Evolutionary conservation across 2,113 vertebrate species (phyloP).

Genomic region (Ursus arctos): DNA sequence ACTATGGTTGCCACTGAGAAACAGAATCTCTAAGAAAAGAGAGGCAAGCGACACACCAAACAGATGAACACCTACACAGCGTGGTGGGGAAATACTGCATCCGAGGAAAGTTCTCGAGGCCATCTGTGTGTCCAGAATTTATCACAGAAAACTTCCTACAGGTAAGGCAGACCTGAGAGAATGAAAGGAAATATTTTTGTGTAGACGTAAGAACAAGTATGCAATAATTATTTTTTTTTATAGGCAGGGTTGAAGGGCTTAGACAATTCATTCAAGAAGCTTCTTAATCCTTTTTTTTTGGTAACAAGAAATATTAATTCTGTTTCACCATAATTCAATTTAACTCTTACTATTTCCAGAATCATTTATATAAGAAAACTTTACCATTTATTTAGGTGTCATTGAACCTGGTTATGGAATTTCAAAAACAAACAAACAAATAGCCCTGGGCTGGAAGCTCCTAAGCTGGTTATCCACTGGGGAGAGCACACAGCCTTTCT

Average conservation of each 20-base stretch:
- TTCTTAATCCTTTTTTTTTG: neutral
- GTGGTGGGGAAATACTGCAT: neutral
- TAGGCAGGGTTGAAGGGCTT: neutral
- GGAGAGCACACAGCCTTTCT: neutral
- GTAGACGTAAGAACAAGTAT: neutral
- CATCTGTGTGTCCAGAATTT: neutral
- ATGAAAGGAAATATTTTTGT: neutral
- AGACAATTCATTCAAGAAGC: neutral
- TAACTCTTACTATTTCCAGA: neutral
- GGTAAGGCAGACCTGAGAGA: neutral
- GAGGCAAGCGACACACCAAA: neutral
- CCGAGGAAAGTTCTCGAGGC: neutral
- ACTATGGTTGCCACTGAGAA: neutral
- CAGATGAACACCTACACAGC: neutral
- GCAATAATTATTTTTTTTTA: slow-evolving; percentile 17
- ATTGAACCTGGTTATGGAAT: neutral
- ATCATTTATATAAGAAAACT: slow-evolving; percentile 16
- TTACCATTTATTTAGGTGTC: neutral
- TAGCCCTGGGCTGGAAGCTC: neutral
- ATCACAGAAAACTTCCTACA: neutral
- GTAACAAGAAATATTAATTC: neutral
- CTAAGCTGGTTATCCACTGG: neutral
- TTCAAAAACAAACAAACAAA: slow-evolving; percentile 52
- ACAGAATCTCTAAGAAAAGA: neutral
- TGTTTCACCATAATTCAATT: neutral